Evolutionary conservation across 2,888 invertebrate species (phyloP), one percentile per base, ranked within the genome.

Genomic region (Carpatolechia fugitivella): DNA sequence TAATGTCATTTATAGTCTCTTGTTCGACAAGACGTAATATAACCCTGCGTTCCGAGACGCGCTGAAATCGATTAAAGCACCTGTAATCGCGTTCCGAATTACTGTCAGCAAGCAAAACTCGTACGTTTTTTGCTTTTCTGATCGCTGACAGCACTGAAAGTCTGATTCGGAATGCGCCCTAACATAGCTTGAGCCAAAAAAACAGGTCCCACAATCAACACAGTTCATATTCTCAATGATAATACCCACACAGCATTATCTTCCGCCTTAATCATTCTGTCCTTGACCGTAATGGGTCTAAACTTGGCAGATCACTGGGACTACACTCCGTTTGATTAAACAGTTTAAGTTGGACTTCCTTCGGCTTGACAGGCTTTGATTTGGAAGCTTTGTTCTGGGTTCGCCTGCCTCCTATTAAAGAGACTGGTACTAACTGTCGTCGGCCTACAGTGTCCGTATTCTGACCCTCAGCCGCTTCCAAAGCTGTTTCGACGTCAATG

Each of bases 401-500:
- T 56, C 55, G 54, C 36, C 59, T 61, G 11, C 58, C 62, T 5
- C 60, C 59, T 3, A 67, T 58, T 44, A 79, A 52, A 0, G 74
- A 52, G 0, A 90, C 80, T 0, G 90, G 87, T 0, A 88, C 72
- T 0, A 87, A 63, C 18, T 78, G 79, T 1, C 73, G 66, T 0
- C 68, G 72, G 0, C 81, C 82, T 2, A 75, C 60, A n/a, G 66
- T 70, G 3, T 78, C 81, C 0, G 77, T 49, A 1, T 75, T 63
- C 40, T 80, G 77, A 0, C 81, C 80, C 55, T 91, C 91, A 0
- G 90, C 91, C 0, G 91, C 91, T 60, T 91, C 91, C 5, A 90
- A 64, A 0, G 91, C 91, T 0, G 91, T 90, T 60, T 91, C 91
- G 0, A 91, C 91, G 70, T 91, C 91, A 31, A 88, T 68, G 0